Evolutionary conservation across 2,888 invertebrate species (phyloP), one percentile per base, ranked within the genome.

Genomic region (Cephonodes hylas): DNA sequence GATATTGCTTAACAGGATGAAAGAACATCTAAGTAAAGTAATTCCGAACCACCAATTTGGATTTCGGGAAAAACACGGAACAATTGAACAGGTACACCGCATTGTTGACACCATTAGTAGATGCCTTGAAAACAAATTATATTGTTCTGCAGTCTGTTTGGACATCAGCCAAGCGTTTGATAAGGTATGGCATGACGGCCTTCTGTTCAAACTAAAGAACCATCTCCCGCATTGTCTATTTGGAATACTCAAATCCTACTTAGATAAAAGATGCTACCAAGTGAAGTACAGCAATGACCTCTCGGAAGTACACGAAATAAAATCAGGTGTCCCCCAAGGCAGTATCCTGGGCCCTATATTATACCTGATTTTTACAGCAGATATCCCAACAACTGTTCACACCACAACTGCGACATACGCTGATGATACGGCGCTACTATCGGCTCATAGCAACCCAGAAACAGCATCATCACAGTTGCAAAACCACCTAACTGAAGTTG

Each of bases 251-350:
- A 45, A 60, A 34, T 66, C 66, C 2, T 64, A 66, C 34, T n/a
- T 67, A 7, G 6, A 57, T 7, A 44, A 62, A 0, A 42, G 65
- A 53, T 56, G 45, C 18, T 69, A 64, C 22, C 10, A 58, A 6
- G 66, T 68, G 2, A 61, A 42, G 31, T 2, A 61, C 1, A 42
- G 57, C 4, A 53, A 63, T 0, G 53, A 31, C 0, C 6, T 13
- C 1, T 64, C 65, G 1, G 8, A 18, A 0, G 20, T 68, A 3
- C 7, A 60, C 5, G 44, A 60, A 1, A 68, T 67, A 3, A 42
- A 58, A n/a, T 60, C 65, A 10, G 66, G 64, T 10, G 68, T 70
- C 0, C 66, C 65, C 0, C 71, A 70, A 27, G 68, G 67, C n/a
- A 66, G 61, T 7, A 46, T 69, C 6, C 15, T 69, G 23, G 67